phyloP scores from a whole-genome alignment of 2,888 invertebrate species.

The Epistrophella euchroma region DNA sequence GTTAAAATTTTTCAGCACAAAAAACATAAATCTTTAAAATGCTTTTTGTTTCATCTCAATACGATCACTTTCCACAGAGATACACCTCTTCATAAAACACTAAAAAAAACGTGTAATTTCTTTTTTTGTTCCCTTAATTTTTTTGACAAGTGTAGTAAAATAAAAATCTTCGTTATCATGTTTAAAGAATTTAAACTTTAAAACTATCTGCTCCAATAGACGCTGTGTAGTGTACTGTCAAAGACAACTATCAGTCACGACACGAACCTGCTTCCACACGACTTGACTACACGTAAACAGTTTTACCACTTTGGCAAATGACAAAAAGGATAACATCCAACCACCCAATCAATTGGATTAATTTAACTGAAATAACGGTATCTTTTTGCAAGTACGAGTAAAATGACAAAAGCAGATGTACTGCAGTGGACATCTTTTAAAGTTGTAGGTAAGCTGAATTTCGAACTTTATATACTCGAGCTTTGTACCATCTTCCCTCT shows the following conservation, averaged over 20 bases:
- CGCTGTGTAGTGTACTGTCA: background rate
- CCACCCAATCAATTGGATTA: constrained; percentile 72
- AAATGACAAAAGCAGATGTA: constrained; percentile 66
- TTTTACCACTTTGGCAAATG: constrained; percentile 28
- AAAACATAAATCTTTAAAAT: no score
- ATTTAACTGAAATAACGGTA: constrained; percentile 64
- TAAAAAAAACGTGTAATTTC: no score
- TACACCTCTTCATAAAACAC: no score
- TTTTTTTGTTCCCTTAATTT: no score
- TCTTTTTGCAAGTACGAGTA: constrained; percentile 27
- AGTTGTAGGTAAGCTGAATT: constrained; percentile 23
- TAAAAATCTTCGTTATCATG: background rate
- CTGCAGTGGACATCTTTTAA: constrained; percentile 55
- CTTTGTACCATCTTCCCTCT: constrained; percentile 21
- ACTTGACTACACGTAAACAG: constrained; percentile 39
- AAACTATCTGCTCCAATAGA: background rate
- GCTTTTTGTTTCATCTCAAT: no score
- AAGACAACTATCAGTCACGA: constrained; percentile 49
- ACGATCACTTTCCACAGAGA: no score
- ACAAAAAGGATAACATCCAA: constrained; percentile 35
- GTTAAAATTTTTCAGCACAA: no score
- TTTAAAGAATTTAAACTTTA: constrained; percentile 1
- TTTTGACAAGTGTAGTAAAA: background rate
- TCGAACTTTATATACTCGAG: constrained; percentile 6
- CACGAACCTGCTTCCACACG: constrained; percentile 67